Base-by-base conservation (phyloP, 2,113 vertebrate genomes). In the Garra rufa region DNA sequence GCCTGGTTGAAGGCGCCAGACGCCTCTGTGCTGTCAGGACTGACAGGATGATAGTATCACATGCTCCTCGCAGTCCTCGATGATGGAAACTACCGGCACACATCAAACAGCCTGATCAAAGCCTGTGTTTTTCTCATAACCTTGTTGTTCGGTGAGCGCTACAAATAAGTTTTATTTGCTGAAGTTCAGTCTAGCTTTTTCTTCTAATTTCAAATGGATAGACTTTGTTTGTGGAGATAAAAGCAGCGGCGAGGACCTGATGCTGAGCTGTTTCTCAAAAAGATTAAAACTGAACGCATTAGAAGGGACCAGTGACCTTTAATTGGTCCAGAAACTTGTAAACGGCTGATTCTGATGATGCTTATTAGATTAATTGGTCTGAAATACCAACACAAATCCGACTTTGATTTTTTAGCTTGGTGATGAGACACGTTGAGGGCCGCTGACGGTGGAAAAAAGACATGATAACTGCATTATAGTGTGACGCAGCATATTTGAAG, bases 71-170 rank as follows among this genome's bases (percentile, higher is more conserved):
- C 19, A n/a, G 75, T 24, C 75, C 55, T 55, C 75, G 57, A 19
- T 38, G 75, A 57, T 57, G 21, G 50, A 38, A 76, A 76, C 74
- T 34, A 52, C 48, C 3, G 48, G 28, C 21, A 59, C 48, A 57
- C 75, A 38, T 78, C 76, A 78, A 78, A 78, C 76, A 61, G 19
- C 28, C 38, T n/a, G 74, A 57, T 67, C 46, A 61, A 83, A 74
- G 81, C 81, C 15, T 48, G 70, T 10, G 19, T 21, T 24, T 70
- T 61, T 28, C 46, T 43, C 21, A 14, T 44, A 14, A 84, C 61
- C 44, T 69, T 76, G 73, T 52, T 77, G 59, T 67, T 84, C 82
- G 11, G n/a, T 38, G 59, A 48, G 71, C 14, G 6, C 8, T 28
- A 50, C 43, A 52, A 76, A 65, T 69, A 65, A 21, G 44, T 76